Percentiles rank a stretch among this genome's conserved stretches.
Conservation (phyloP, 2,888 invertebrate genomes). For the Xestia xanthographa region DNA sequence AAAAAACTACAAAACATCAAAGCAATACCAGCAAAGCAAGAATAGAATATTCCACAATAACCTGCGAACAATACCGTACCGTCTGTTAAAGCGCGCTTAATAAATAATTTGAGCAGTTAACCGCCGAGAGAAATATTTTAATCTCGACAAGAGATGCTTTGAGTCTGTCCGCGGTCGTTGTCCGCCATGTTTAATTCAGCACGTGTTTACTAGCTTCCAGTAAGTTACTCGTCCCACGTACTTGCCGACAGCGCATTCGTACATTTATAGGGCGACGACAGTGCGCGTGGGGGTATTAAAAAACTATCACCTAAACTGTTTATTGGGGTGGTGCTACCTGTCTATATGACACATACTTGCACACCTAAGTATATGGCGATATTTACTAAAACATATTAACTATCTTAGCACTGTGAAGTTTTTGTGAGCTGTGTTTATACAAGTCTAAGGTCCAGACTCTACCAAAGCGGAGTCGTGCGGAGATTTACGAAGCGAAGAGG, state of each 20-base stretch:
- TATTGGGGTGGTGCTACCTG: slow-evolving; percentile 37
- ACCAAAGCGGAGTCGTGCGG: background rate
- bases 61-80: slow-evolving; percentile 70
- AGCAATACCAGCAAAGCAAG: slow-evolving; percentile 33
- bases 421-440: background rate
- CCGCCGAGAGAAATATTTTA: slow-evolving; percentile 86
- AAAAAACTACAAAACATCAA: slow-evolving; percentile 37
- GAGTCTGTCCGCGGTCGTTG: slow-evolving; percentile 80
- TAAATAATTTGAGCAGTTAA: slow-evolving; percentile 87
- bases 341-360: slow-evolving; percentile 8
- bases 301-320: slow-evolving; percentile 54
- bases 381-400: slow-evolving; percentile 4
- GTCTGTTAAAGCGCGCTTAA: slow-evolving; percentile 76
- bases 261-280: slow-evolving; percentile 66
- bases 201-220: slow-evolving; percentile 76
- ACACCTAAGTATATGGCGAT: background rate
- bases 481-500: background rate
- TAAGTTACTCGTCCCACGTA: slow-evolving; percentile 70
- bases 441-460: background rate
- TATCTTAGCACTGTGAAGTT: background rate
- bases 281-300: slow-evolving; percentile 59
- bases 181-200: slow-evolving; percentile 81
- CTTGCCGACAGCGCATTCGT: slow-evolving; percentile 54
- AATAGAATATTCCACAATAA: slow-evolving; percentile 68
- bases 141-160: slow-evolving; percentile 85